Evolutionary conservation across 2,113 vertebrate genomes (phyloP), one percentile per base, ranked within the genome.

Genomic region (Psilopogon haemacephalus): DNA sequence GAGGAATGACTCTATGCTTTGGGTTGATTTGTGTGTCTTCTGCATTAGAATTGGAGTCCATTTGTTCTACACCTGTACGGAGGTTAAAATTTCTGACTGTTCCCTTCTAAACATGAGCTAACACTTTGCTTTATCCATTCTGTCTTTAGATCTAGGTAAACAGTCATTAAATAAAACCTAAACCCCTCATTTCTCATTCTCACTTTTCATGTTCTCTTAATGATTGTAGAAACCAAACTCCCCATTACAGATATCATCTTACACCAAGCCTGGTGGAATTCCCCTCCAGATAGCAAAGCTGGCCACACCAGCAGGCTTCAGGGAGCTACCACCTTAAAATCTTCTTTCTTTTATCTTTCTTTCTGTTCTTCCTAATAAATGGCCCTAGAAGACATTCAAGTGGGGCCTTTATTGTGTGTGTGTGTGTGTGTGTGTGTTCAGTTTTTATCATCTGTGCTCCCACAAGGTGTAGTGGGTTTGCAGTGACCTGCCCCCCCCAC

Each of bases 341-440:
- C 26, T 35, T 5, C 12, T 5, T 6, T 14, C 15, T 48, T 62
- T 37, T 15, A 10, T n/a, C 11, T 58, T 58, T 21, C 30, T 69
- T 70, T 38, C 55, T 2, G 5, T 70, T 69, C 9, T 82, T 82
- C 40, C 11, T 54, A 15, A 27, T 28, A n/a, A 74, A 54, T n/a
- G 46, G 9, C 4, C 11, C 26, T 0, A 2, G 19, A 24, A 24
- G 27, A 44, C 6, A 1, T 15, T 48, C 13, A 14, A 16, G 11
- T 30, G 30, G 23, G 4, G 56, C 32, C 68, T 27, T 59, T n/a
- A 5, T 14, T 71, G 38, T 11, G 13, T 5, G 21, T 19, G 42
- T 37, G 32, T 5, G 21, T 19, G 42, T 37, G 32, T 71, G 38
- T 11, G 13, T 5, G 21, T 19, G 42, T 37, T 28, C 4, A 6